These are phyloP conservation scores for Melanchra persicariae DNA, from an alignment of 2,888 invertebrate species.

Conservation along the genomic window DNA sequence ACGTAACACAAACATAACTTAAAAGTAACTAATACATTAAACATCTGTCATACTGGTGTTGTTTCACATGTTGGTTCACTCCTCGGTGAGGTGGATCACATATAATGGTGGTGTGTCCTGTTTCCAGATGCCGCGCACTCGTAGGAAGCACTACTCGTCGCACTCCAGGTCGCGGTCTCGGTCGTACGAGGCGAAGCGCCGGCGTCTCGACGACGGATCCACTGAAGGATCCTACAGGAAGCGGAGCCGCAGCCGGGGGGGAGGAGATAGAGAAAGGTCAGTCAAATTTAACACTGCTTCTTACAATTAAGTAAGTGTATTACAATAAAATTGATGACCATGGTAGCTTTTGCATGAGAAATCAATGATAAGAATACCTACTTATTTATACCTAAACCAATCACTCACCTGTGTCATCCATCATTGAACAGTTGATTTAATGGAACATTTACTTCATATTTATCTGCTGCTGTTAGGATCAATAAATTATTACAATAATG, in stretches of 20 bases:
- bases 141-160: conserved; percentile 94
- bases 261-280: conserved; percentile 91
- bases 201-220: conserved; percentile 92
- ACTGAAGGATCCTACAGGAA: conserved; percentile 87
- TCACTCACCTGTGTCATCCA: too few relatives aligned
- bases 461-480: conserved; percentile 7
- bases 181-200: conserved; percentile 92
- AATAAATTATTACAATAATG: neutral
- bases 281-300: conserved; percentile 55
- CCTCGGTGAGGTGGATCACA: conserved; percentile 21
- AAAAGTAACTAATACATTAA: conserved; percentile 52
- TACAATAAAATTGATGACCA: neutral
- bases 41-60: conserved; percentile 64
- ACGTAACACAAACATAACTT: conserved; percentile 28
- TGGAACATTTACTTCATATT: neutral
- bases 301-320: neutral
- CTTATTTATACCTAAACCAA: too few relatives aligned
- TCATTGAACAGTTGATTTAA: conserved; percentile 7
- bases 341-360: neutral
- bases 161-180: conserved; percentile 91
- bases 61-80: conserved; percentile 45
- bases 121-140: conserved; percentile 95
- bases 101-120: conserved; percentile 48
- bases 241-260: conserved; percentile 86
- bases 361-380: neutral